Evolutionary conservation across 2,113 vertebrate species (phyloP).

Genomic region (Vulpes lagopus): DNA sequence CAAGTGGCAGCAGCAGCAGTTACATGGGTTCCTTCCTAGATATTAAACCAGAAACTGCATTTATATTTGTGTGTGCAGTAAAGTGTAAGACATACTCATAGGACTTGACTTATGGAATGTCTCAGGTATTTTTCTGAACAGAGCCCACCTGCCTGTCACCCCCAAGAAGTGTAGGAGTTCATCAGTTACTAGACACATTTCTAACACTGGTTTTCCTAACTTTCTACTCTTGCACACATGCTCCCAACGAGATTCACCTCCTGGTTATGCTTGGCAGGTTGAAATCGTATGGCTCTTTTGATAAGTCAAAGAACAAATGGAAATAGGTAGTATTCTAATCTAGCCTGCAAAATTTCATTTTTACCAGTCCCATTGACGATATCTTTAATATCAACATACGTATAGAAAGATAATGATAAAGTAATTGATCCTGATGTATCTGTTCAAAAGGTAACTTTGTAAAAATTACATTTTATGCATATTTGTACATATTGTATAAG

Average conservation of each 20-base stretch:
- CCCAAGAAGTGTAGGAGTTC: background rate
- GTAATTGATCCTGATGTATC: background rate
- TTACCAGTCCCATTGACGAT: background rate
- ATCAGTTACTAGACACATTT: background rate
- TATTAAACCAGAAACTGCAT: background rate
- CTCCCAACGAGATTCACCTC: background rate
- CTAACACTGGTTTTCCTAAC: background rate
- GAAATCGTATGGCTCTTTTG: background rate
- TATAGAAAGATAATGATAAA: slow-evolving; percentile 5
- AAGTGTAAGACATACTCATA: background rate
- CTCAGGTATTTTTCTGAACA: background rate
- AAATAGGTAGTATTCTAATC: background rate
- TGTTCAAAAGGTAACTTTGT: slow-evolving; percentile 15
- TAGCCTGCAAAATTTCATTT: background rate
- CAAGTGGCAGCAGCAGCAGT: background rate
- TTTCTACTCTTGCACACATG: background rate
- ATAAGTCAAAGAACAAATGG: background rate
- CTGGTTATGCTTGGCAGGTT: background rate
- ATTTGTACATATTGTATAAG: background rate
- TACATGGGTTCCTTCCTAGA: background rate
- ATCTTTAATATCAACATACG: background rate
- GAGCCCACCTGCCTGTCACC: background rate
- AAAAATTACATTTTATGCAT: background rate
- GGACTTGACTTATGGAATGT: background rate
- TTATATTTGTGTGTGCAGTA: background rate